Evolutionary conservation across 2,113 vertebrate genomes (phyloP).

Genomic region (Triplophysa rosa): DNA sequence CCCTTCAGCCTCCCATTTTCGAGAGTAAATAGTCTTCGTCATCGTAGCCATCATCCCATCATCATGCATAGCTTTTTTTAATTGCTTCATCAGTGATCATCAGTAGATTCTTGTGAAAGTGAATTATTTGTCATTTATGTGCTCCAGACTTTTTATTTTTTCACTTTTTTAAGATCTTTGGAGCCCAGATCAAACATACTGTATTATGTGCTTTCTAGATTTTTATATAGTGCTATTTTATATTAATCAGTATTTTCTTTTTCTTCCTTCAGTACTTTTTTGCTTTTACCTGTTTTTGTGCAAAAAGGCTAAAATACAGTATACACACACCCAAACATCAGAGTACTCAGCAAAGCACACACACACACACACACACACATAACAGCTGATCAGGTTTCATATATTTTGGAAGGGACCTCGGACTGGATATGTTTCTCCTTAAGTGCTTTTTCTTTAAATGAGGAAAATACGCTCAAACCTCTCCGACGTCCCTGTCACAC

Average conservation of each 20-base stretch:
- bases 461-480: constrained; percentile 1
- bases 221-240: neutral
- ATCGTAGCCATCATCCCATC: constrained; percentile 53
- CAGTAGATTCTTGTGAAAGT: neutral
- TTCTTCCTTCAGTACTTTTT: neutral
- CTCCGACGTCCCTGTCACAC: neutral
- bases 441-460: constrained; percentile 3
- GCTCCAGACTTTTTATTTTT: neutral
- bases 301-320: constrained; percentile 3
- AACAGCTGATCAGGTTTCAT: constrained; percentile 21
- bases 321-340: neutral
- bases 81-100: neutral
- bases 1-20: constrained; percentile 71
- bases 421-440: constrained; percentile 31
- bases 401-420: constrained; percentile 9
- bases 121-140: neutral
- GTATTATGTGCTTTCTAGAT: neutral
- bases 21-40: constrained; percentile 79
- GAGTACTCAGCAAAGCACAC: neutral
- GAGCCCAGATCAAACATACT: neutral
- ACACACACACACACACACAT: neutral
- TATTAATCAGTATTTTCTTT: neutral
- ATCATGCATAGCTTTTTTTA: neutral
- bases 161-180: neutral
- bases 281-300: constrained; percentile 9